Percentiles rank a stretch among this genome's conserved stretches.
Evolutionary conservation across 1,140 invertebrate species (phyloP).

Genomic region (Platyura marginata): DNA sequence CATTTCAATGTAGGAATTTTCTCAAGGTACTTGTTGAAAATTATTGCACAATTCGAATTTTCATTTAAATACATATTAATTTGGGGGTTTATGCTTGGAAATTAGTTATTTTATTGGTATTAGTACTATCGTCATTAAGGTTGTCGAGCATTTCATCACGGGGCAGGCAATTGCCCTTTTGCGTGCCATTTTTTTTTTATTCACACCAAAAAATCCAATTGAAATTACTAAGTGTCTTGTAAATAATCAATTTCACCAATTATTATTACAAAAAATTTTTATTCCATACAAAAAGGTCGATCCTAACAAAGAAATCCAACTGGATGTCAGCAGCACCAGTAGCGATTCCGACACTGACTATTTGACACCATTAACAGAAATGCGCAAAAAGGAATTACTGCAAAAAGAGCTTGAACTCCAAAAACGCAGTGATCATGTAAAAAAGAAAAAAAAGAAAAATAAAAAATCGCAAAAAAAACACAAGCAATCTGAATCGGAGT

Average conservation of each 20-base stretch:
- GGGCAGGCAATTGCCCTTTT: too few species aligned
- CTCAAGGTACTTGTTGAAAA: slow-evolving; percentile 77
- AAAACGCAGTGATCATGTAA: slow-evolving; percentile 10
- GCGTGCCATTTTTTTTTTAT: too few species aligned
- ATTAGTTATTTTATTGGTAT: too few species aligned
- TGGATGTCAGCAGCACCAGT: slow-evolving; percentile 91
- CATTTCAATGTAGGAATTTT: slow-evolving; percentile 92
- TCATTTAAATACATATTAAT: slow-evolving; percentile 3
- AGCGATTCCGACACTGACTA: slow-evolving; percentile 72
- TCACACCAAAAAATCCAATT: too few species aligned
- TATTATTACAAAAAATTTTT: background rate
- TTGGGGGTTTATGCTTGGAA: too few species aligned
- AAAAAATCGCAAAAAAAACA: slow-evolving; percentile 28
- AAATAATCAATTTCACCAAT: background rate
- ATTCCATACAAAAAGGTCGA: slow-evolving; percentile 34
- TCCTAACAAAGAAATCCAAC: slow-evolving; percentile 71
- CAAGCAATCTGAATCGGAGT: too few species aligned
- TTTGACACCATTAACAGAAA: slow-evolving; percentile 57
- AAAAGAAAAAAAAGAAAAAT: slow-evolving; percentile 30
- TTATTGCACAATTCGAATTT: background rate
- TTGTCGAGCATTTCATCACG: too few species aligned
- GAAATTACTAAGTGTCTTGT: too few species aligned
- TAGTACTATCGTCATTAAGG: too few species aligned
- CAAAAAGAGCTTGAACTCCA: slow-evolving; percentile 30
- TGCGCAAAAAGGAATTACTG: slow-evolving; percentile 56